Percentiles rank a stretch among this genome's conserved stretches.
These are phyloP conservation scores for Alloscopus bannaensis DNA, from an alignment of 2,888 invertebrate genomes.

Conservation along the genomic window DNA sequence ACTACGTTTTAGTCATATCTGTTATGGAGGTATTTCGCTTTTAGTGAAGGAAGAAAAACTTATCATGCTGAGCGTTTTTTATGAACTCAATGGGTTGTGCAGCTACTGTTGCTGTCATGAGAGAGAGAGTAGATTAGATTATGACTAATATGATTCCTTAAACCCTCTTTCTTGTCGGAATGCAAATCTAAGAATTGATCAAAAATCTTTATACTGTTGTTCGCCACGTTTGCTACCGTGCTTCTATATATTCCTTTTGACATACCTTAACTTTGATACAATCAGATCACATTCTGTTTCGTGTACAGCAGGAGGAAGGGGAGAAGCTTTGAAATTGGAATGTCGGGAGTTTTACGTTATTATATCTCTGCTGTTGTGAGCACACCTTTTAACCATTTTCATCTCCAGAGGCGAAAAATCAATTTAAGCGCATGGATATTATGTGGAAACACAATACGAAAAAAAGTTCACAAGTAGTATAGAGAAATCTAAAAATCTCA, in stretches of 20 bases:
- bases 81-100: conserved; percentile 8
- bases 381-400: too few species aligned
- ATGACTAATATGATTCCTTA: conserved; percentile 3
- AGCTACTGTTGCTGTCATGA: conserved; percentile 16
- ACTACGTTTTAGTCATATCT: background rate
- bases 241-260: background rate
- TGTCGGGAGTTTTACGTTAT: too few species aligned
- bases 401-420: too few species aligned
- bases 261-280: background rate
- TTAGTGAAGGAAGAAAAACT: background rate
- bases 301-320: background rate
- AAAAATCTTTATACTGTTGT: too few species aligned
- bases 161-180: conserved; percentile 9
- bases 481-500: too few species aligned
- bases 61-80: conserved; percentile 16
- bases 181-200: conserved; percentile 30
- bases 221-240: conserved; percentile 13
- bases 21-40: background rate
- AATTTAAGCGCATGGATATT: too few species aligned
- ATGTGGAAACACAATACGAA: too few species aligned
- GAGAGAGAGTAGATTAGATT: conserved; percentile 17
- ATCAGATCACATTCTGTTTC: background rate
- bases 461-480: too few species aligned
- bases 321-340: too few species aligned
- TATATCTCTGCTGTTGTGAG: too few species aligned